Evolutionary conservation across 92 coral and sea anemone species (phyloP), one percentile per base, ranked within the genome.

Genomic region (Epizoanthus illoricatus): DNA sequence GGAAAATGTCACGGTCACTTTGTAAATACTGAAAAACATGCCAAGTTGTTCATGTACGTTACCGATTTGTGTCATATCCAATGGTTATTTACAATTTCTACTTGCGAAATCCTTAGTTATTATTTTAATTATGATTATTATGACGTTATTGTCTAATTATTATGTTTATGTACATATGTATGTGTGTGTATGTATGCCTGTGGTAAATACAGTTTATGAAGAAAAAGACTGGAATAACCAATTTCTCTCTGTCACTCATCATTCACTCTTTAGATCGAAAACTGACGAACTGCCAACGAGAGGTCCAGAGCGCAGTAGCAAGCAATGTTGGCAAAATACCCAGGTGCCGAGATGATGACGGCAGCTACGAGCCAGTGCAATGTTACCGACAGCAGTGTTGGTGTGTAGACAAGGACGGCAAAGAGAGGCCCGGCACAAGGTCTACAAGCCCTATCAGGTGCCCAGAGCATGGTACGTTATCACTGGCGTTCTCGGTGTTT

Each of bases 291-390:
- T 78, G 82, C 18, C 82, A 78, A 19, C 39, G 4, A 45, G 24
- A 24, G 2, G 82, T 78, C 21, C 82, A 78, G 60, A 21, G 18
- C 49, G 82, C 82, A 15, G 64, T 78, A 19, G 20, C 72, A 45
- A 45, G 17, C 20, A 78, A 63, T 36, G 82, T 41, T 45, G 57
- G 21, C 17, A 21, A 7, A 41, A 72, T 78, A 4, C 71, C 82
- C 55, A 66, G 71, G 71, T 78, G 82, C 15, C 45, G 54, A 78
- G 82, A 78, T 6, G 82, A 63, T 4, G 81, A 76, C 40, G 82
- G 82, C 7, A 78, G 71, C 49, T 78, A 19, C 24, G 82, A 78
- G 61, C 82, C 82, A 41, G 82, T 78, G 5, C 82, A 78, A 21
- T 78, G 82, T 64, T 20, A 41, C 21, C 40, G 71, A 0, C 61